phyloP scores from a whole-genome alignment of 2,797 vertebrate species.

The Helarctos malayanus region DNA sequence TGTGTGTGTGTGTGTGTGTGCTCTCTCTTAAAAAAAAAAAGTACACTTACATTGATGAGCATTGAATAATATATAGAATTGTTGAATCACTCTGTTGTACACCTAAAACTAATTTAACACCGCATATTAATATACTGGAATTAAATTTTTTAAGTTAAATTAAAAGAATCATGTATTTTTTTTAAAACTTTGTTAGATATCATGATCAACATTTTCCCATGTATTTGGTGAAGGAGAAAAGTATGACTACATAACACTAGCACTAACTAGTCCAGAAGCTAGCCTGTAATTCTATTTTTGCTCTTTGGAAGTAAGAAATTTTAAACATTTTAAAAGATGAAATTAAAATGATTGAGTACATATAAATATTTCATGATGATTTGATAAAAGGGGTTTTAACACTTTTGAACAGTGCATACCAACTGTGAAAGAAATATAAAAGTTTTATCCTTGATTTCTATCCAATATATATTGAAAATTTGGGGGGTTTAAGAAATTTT shows the following conservation, averaged over 20 bases:
- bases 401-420: neutral
- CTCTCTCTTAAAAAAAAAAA: neutral
- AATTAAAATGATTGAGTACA: neutral
- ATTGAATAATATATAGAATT: neutral
- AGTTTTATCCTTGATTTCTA: neutral
- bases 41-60: neutral
- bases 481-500: neutral
- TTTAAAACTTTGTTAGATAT: neutral
- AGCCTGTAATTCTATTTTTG: neutral
- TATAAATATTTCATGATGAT: neutral
- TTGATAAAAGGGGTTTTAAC: neutral
- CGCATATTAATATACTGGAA: neutral
- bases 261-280: neutral
- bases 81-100: neutral
- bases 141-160: neutral
- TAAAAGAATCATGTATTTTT: neutral
- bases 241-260: neutral
- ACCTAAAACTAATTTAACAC: neutral
- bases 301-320: neutral
- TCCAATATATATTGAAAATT: neutral
- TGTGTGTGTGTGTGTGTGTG: neutral
- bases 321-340: neutral
- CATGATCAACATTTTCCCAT: neutral
- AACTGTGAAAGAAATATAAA: neutral
- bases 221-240: neutral